phyloP scores from a whole-genome alignment of 2,797 vertebrate species.

The Hylomyscus alleni region DNA sequence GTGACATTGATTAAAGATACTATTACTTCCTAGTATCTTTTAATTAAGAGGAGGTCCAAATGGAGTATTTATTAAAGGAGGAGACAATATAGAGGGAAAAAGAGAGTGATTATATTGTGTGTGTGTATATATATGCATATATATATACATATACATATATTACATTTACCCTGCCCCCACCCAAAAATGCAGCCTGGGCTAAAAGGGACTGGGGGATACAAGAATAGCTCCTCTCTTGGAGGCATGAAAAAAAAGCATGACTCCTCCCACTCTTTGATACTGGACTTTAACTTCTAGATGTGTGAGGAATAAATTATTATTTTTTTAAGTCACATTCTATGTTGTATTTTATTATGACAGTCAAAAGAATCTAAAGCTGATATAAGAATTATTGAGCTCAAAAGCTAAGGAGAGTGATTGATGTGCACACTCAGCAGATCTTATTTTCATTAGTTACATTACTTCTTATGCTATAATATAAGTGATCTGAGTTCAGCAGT shows the following conservation, averaged over 20 bases:
- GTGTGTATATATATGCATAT: background rate
- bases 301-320: background rate
- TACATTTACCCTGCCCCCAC: background rate
- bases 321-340: background rate
- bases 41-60: background rate
- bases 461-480: background rate
- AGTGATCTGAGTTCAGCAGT: background rate
- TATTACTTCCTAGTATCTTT: background rate
- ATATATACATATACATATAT: background rate
- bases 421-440: background rate
- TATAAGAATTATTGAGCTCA: background rate
- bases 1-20: background rate
- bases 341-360: background rate
- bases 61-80: background rate
- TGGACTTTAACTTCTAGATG: background rate
- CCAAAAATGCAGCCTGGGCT: background rate
- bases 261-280: background rate
- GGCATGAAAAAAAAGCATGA: background rate
- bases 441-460: background rate
- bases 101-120: no score
- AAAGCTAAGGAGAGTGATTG: background rate
- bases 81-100: background rate
- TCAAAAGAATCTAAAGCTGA: background rate
- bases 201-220: background rate
- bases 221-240: background rate